These are phyloP conservation scores for Phocoena sinus DNA, from an alignment of 2,113 vertebrate genomes.

Conservation along the genomic window DNA sequence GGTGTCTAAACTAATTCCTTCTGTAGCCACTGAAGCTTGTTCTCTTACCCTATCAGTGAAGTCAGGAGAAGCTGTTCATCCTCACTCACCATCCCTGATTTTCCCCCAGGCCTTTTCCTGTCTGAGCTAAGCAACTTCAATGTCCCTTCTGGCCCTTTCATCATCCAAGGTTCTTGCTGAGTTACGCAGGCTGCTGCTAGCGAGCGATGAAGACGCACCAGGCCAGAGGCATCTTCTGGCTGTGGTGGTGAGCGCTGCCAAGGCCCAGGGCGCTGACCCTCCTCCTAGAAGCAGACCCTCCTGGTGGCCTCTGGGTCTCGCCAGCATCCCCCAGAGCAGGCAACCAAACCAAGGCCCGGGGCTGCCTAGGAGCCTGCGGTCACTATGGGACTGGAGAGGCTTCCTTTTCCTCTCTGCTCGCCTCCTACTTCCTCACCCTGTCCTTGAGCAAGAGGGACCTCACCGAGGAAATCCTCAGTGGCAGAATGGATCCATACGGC, in stretches of 20 bases:
- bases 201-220: background rate
- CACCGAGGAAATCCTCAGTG: background rate
- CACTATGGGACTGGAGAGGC: background rate
- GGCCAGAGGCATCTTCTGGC: background rate
- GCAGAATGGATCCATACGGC: background rate
- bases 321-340: background rate
- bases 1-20: background rate
- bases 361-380: background rate
- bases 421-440: background rate
- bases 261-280: background rate
- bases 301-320: background rate
- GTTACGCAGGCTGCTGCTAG: background rate
- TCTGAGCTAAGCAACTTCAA: background rate
- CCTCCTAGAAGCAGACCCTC: background rate
- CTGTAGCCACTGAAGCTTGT: background rate
- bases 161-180: background rate
- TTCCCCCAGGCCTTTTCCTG: background rate
- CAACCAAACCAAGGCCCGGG: background rate
- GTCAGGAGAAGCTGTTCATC: background rate
- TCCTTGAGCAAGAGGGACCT: background rate
- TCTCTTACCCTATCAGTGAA: background rate
- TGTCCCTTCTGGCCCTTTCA: background rate
- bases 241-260: background rate
- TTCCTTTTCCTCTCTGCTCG: background rate
- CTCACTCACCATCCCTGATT: background rate